Conservation (phyloP, 2,888 invertebrate species). For the Bimastos eiseni region DNA sequence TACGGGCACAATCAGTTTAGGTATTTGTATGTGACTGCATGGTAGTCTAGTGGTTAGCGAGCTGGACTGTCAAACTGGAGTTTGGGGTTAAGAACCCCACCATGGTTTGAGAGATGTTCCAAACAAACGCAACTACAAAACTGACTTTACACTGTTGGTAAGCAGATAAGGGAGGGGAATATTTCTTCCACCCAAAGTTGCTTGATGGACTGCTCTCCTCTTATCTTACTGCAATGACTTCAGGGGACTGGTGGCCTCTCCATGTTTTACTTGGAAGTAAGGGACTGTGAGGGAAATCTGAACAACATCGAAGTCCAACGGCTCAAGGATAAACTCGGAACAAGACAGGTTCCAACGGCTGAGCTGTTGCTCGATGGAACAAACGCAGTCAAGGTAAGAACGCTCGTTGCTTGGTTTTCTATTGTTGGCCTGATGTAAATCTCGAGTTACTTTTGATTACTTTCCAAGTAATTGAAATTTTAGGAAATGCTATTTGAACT, state of each 20-base stretch:
- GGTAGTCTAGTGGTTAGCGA: too few relatives aligned
- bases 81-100: too few relatives aligned
- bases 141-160: too few relatives aligned
- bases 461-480: background rate
- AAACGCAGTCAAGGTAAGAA: constrained; percentile 58
- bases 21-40: too few relatives aligned
- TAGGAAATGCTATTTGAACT: background rate
- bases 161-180: too few relatives aligned
- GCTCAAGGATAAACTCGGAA: constrained; percentile 68
- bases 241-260: constrained; percentile 65
- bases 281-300: constrained; percentile 59
- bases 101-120: too few relatives aligned
- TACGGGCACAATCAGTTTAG: too few relatives aligned
- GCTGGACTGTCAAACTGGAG: too few relatives aligned
- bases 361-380: constrained; percentile 67
- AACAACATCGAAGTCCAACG: constrained; percentile 65
- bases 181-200: too few relatives aligned
- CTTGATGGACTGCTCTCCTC: background rate
- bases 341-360: constrained; percentile 67
- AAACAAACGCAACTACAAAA: too few relatives aligned
- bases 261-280: constrained; percentile 65
- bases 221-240: constrained; percentile 26
- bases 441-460: background rate
- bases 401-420: background rate
- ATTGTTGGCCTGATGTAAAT: background rate